A percentile compares a stretch with the other conserved stretches of the same genome.
These are phyloP conservation scores for Uropetala carovei DNA, from an alignment of 2,888 invertebrate genomes.

Conservation along the genomic window DNA sequence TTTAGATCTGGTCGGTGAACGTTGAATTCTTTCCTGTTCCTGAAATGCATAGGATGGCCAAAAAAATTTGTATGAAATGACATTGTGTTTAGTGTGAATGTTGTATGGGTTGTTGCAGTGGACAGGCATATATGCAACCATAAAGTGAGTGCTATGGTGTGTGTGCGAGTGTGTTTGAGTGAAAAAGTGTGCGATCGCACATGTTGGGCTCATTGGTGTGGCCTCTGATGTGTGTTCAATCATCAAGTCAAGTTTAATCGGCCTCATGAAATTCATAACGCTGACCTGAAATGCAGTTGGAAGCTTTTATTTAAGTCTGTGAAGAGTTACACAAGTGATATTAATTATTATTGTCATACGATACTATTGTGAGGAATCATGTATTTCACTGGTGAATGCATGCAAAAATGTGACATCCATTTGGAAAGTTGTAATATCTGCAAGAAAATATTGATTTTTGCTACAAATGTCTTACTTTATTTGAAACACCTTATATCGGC, in stretches of 20 bases:
- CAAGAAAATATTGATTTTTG: slow-evolving; percentile 63
- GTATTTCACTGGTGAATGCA: slow-evolving; percentile 60
- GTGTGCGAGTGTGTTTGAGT: slow-evolving; percentile 5
- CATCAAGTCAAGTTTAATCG: neutral
- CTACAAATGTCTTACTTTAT: slow-evolving; percentile 12
- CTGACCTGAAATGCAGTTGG: slow-evolving; percentile 49
- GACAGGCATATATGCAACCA: slow-evolving; percentile 24
- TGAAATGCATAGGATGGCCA: slow-evolving; percentile 48
- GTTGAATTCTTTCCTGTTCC: slow-evolving; percentile 53
- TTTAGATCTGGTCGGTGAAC: slow-evolving; percentile 51
- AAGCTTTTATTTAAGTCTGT: slow-evolving; percentile 62
- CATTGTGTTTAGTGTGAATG: slow-evolving; percentile 44
- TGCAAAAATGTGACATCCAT: slow-evolving; percentile 48
- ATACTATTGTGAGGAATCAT: slow-evolving; percentile 23
- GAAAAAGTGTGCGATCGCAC: neutral
- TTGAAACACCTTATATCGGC: neutral
- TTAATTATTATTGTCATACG: slow-evolving; percentile 57
- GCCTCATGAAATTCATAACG: slow-evolving; percentile 41
- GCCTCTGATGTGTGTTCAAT: slow-evolving; percentile 40
- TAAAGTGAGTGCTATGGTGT: slow-evolving; percentile 9
- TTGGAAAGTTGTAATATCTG: slow-evolving; percentile 64
- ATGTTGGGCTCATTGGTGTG: neutral
- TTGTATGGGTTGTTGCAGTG: slow-evolving; percentile 8
- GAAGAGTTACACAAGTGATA: slow-evolving; percentile 60
- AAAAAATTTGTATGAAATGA: slow-evolving; percentile 28